Conservation (phyloP, 2,888 invertebrate genomes). For the Andrena trimmerana region DNA sequence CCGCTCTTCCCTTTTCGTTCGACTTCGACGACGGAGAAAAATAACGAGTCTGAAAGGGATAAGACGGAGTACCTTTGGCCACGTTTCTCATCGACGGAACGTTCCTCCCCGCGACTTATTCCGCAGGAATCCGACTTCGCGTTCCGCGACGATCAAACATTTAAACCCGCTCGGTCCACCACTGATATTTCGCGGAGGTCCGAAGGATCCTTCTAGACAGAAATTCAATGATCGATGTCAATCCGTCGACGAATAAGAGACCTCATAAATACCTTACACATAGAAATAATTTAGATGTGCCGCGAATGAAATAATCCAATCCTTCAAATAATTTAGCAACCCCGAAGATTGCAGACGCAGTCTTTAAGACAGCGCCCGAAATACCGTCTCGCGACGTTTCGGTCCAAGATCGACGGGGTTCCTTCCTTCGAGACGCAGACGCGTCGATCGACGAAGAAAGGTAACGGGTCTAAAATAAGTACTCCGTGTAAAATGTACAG, state of each 20-base stretch:
- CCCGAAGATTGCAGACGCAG: background rate
- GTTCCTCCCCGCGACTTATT: background rate
- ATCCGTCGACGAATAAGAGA: background rate
- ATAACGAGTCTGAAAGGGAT: constrained; percentile 37
- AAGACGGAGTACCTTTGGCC: constrained; percentile 26
- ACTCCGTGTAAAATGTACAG: constrained; percentile 27
- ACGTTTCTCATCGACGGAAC: background rate
- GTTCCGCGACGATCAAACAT: background rate
- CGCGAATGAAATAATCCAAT: background rate
- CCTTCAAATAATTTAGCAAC: background rate
- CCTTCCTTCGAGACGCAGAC: constrained; percentile 4
- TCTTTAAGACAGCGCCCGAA: no score
- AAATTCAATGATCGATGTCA: background rate
- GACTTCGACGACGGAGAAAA: constrained; percentile 43
- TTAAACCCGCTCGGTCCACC: background rate
- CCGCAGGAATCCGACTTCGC: no score
- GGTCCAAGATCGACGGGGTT: constrained; percentile 56
- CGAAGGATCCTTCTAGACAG: background rate
- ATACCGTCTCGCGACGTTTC: constrained; percentile 6
- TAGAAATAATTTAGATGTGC: no score
- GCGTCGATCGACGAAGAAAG: constrained; percentile 51
- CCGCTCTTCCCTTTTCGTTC: constrained; percentile 28
- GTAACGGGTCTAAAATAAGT: constrained; percentile 24
- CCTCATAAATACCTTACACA: no score
- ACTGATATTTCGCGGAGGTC: no score